phyloP scores from a whole-genome alignment of 2,888 invertebrate genomes.

The Callyntrura guangdongensis region DNA sequence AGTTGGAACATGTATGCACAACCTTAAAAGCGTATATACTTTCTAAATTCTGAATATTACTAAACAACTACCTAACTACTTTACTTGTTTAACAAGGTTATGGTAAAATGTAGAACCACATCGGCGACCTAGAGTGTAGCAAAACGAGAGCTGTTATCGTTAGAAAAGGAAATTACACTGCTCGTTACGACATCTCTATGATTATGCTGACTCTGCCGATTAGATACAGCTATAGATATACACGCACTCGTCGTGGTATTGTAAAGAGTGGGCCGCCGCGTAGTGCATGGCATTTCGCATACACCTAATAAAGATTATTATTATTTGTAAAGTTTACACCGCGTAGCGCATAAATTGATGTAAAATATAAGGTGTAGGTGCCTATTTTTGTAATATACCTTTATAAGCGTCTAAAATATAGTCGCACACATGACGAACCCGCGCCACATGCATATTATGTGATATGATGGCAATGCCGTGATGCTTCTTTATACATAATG shows the following conservation, averaged over 20 bases:
- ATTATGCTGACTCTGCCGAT: slow-evolving; percentile 71
- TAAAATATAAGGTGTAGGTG: not conserved
- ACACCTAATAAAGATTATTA: slow-evolving; percentile 53
- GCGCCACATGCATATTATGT: not conserved
- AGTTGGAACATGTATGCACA: too few species aligned
- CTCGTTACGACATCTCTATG: slow-evolving; percentile 73
- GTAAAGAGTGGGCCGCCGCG: not conserved
- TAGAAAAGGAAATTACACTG: slow-evolving; percentile 77
- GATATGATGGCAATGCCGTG: not conserved
- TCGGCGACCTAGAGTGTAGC: slow-evolving; percentile 1
- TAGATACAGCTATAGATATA: slow-evolving; percentile 51
- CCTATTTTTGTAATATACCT: not conserved
- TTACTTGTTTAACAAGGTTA: not conserved
- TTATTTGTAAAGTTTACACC: slow-evolving; percentile 11
- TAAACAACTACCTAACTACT: not conserved
- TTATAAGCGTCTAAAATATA: not conserved
- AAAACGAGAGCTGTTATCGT: slow-evolving; percentile 73
- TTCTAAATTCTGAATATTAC: not conserved
- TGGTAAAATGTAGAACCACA: not conserved
- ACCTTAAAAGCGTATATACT: not conserved
- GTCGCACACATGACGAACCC: not conserved
- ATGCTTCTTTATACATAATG: not conserved
- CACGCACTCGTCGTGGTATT: not conserved
- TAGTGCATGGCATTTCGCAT: not conserved
- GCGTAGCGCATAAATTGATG: not conserved